Conservation (phyloP, 2,113 vertebrate species). For the Coreoperca whiteheadi region DNA sequence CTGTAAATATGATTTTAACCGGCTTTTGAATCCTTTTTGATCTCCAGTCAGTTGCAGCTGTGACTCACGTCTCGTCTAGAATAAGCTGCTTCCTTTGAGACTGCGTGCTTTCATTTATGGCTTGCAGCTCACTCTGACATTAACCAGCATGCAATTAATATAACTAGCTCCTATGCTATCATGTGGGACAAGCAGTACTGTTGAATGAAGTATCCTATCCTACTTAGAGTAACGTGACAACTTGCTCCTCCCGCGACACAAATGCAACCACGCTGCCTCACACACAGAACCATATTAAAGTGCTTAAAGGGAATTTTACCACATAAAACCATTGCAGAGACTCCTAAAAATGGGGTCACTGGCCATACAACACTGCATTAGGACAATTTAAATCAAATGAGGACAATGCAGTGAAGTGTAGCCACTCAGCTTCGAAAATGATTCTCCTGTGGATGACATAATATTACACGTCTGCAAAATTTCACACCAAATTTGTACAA, state of each 20-base stretch:
- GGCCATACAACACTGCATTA: not conserved
- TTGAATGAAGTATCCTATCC: not conserved
- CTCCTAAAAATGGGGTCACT: not conserved
- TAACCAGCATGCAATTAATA: not conserved
- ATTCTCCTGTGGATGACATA: not conserved
- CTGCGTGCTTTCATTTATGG: not conserved
- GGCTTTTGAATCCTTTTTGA: conserved; percentile 33
- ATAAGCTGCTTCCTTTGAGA: conserved; percentile 33
- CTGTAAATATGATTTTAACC: conserved; percentile 39
- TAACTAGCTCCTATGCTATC: not conserved
- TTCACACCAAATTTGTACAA: not conserved
- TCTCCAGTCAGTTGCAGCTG: conserved; percentile 27
- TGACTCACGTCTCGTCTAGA: conserved; percentile 19
- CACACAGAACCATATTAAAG: not conserved
- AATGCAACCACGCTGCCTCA: not conserved
- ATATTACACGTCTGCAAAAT: not conserved
- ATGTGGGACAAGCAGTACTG: not conserved
- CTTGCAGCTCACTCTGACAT: conserved; percentile 1
- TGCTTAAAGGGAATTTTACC: not conserved
- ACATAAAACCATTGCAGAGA: not conserved
- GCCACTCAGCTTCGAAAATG: not conserved
- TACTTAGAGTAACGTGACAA: not conserved
- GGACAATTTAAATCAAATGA: not conserved
- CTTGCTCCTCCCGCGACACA: not conserved
- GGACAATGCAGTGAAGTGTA: not conserved